These are phyloP conservation scores for Gymnothorax reevesii DNA, from an alignment of 2,797 vertebrate genomes.

Conservation along the genomic window DNA sequence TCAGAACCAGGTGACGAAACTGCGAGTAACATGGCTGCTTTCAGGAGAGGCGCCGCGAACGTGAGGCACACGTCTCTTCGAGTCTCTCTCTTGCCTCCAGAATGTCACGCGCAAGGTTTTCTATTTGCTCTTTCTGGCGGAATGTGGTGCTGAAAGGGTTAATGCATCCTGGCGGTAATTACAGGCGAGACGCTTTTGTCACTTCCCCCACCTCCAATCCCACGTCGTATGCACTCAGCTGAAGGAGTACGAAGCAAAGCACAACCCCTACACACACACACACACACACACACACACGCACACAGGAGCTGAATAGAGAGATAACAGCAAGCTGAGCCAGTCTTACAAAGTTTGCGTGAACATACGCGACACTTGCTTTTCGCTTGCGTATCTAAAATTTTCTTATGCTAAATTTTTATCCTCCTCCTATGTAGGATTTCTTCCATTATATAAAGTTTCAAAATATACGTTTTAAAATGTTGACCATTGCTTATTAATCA, in stretches of 20 bases:
- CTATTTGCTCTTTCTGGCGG: conserved; percentile 1
- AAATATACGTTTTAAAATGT: background rate
- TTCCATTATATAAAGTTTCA: background rate
- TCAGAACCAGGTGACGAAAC: background rate
- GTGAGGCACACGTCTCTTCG: background rate
- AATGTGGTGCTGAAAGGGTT: conserved; percentile 46
- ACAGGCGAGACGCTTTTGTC: conserved; percentile 30
- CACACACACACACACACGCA: conserved; percentile 40
- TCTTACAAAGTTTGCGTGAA: background rate
- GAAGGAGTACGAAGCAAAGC: conserved; percentile 39
- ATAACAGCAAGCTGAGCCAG: background rate
- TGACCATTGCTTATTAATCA: background rate
- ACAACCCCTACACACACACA: conserved; percentile 39
- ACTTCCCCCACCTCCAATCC: conserved; percentile 10
- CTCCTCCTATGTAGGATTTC: background rate
- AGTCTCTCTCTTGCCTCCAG: background rate
- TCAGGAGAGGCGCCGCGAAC: too few species aligned
- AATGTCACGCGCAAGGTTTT: conserved; percentile 3
- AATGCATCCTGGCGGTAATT: conserved; percentile 47
- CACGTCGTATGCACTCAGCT: conserved; percentile 43
- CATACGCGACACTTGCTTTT: background rate
- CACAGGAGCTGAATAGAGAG: background rate
- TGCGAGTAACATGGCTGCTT: background rate
- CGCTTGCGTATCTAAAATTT: background rate
- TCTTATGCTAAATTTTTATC: background rate